These are phyloP conservation scores for Stigmatopora nigra DNA, from an alignment of 2,113 vertebrate species.

Conservation along the genomic window DNA sequence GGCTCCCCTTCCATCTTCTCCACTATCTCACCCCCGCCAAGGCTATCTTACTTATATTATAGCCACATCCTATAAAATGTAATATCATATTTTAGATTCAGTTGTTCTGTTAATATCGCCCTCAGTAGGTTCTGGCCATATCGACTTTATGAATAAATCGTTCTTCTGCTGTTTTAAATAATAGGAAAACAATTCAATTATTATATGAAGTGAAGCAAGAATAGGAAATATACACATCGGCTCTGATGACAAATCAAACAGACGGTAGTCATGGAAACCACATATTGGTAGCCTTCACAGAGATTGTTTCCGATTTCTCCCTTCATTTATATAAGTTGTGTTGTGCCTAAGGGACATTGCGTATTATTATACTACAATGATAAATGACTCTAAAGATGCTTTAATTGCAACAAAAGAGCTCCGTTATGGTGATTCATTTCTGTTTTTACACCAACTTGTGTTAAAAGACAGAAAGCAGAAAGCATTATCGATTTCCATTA, in stretches of 20 bases:
- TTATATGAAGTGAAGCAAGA: conserved; percentile 18
- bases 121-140: not conserved
- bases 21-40: not conserved
- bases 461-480: not conserved
- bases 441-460: not conserved
- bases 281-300: conserved; percentile 24
- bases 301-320: conserved; percentile 29
- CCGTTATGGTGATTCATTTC: not conserved
- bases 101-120: not conserved
- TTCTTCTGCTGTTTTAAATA: not conserved
- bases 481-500: no score
- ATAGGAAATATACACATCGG: conserved; percentile 1
- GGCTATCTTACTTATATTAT: not conserved
- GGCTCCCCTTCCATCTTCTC: conserved; percentile 1
- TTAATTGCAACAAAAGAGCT: conserved; percentile 8
- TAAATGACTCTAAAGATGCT: conserved; percentile 23
- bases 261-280: conserved; percentile 54
- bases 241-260: conserved; percentile 12
- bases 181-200: conserved; percentile 13
- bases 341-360: conserved; percentile 15
- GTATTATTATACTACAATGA: no score
- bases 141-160: not conserved
- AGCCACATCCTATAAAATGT: not conserved
- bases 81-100: not conserved
- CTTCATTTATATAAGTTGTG: conserved; percentile 34